A percentile compares a stretch with the other conserved stretches of the same genome.
Conservation (phyloP, 2,888 invertebrate species). For the Agriotes lineatus region DNA sequence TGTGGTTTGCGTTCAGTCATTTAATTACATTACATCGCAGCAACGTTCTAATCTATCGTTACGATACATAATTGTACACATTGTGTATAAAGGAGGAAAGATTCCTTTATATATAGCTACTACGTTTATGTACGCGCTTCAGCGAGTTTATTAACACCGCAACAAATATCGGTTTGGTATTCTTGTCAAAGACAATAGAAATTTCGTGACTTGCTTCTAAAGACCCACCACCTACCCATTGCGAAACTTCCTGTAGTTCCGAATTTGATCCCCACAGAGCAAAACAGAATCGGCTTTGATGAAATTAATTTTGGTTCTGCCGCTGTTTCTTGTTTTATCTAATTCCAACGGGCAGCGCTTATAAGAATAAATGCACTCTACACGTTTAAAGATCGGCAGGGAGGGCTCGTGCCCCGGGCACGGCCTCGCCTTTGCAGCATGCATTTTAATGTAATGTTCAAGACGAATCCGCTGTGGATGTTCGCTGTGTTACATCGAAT, state of each 20-base stretch:
- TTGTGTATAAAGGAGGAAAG: not conserved
- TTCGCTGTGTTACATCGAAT: conserved; percentile 24
- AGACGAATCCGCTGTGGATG: conserved; percentile 19
- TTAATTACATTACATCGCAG: no score
- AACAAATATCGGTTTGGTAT: conserved; percentile 35
- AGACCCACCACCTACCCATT: conserved; percentile 24
- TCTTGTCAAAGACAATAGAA: conserved; percentile 33
- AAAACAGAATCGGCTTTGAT: conserved; percentile 19
- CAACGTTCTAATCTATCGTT: no score
- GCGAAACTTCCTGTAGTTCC: conserved; percentile 27
- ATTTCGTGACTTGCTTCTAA: conserved; percentile 35
- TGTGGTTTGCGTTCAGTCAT: no score
- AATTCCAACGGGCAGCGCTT: not conserved
- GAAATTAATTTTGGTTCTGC: conserved; percentile 30
- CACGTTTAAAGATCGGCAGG: conserved; percentile 14
- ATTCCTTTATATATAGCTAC: not conserved
- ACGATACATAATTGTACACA: not conserved
- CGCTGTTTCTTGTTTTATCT: conserved; percentile 11
- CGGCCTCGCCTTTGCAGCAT: conserved; percentile 20
- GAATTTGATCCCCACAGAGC: conserved; percentile 19
- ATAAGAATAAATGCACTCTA: conserved; percentile 5
- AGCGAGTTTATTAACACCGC: conserved; percentile 21
- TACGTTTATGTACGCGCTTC: conserved; percentile 1
- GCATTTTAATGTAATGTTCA: conserved; percentile 24
- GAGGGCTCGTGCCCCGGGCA: not conserved